These are phyloP conservation scores for Caradrina kadenii DNA, from an alignment of 2,888 invertebrate genomes.

Conservation along the genomic window DNA sequence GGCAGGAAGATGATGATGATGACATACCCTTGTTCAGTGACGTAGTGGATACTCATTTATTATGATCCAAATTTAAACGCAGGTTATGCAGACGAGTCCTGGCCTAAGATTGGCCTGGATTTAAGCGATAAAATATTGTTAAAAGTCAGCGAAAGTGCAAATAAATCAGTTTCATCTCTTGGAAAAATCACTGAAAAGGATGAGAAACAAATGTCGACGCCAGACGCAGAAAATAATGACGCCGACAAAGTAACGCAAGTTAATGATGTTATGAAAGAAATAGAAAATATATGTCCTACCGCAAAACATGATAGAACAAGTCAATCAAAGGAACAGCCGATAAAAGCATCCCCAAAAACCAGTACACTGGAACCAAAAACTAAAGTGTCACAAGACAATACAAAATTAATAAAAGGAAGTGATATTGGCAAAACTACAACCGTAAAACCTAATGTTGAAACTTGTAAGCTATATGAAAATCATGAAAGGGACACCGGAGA, in stretches of 20 bases:
- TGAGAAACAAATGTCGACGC: constrained; percentile 63
- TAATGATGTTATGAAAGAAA: constrained; percentile 9
- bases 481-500: neutral
- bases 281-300: neutral
- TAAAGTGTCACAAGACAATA: neutral
- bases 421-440: neutral
- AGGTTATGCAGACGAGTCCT: constrained; percentile 82
- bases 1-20: no score
- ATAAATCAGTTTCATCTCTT: constrained; percentile 80
- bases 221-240: constrained; percentile 27
- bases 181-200: constrained; percentile 79
- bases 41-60: neutral
- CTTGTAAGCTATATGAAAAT: neutral
- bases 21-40: no score
- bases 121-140: constrained; percentile 60
- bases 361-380: neutral
- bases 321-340: constrained; percentile 5
- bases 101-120: constrained; percentile 81
- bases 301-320: constrained; percentile 10
- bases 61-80: constrained; percentile 13
- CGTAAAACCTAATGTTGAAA: neutral
- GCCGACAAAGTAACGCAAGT: constrained; percentile 3
- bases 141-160: constrained; percentile 76
- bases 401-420: constrained; percentile 6
- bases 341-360: neutral